Conservation (phyloP, 2,113 vertebrate genomes). For the Brachyhypopomus gauderio region DNA sequence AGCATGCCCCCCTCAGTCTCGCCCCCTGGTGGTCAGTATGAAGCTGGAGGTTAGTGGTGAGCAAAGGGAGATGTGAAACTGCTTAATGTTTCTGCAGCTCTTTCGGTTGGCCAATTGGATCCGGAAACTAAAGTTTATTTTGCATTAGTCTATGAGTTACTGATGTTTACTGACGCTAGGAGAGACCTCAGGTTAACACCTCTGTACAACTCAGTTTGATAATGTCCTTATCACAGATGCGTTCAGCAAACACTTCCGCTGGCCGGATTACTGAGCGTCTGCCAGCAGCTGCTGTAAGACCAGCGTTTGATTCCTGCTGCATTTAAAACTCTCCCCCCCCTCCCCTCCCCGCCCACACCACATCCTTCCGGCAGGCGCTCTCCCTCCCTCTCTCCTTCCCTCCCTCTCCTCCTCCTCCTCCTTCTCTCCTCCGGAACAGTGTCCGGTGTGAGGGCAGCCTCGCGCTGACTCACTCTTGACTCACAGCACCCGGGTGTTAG, state of each 20-base stretch:
- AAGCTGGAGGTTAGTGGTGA: too few species aligned
- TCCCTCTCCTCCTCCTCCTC: slow-evolving; percentile 16
- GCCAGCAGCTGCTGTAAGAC: slow-evolving; percentile 23
- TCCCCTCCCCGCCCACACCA: slow-evolving; percentile 64
- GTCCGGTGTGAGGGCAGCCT: slow-evolving; percentile 55
- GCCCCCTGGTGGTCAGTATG: too few species aligned
- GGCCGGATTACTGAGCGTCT: slow-evolving; percentile 5
- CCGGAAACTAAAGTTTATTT: too few species aligned
- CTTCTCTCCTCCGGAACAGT: slow-evolving; percentile 48
- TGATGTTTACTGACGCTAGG: too few species aligned
- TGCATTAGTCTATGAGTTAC: too few species aligned
- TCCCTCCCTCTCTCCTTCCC: neutral
- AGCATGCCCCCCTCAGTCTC: too few species aligned
- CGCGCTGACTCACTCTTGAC: slow-evolving; percentile 70
- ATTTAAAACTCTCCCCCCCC: slow-evolving; percentile 39
- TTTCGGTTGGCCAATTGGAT: too few species aligned
- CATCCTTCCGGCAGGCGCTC: slow-evolving; percentile 67
- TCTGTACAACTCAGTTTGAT: neutral
- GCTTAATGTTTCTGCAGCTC: too few species aligned
- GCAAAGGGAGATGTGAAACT: too few species aligned
- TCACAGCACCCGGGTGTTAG: slow-evolving; percentile 20
- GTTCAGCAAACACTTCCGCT: slow-evolving; percentile 1
- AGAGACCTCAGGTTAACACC: too few species aligned
- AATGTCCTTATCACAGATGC: neutral
- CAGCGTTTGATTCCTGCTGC: slow-evolving; percentile 57